phyloP scores from a whole-genome alignment of 2,888 invertebrate genomes.

The Cheilosia variabilis region DNA sequence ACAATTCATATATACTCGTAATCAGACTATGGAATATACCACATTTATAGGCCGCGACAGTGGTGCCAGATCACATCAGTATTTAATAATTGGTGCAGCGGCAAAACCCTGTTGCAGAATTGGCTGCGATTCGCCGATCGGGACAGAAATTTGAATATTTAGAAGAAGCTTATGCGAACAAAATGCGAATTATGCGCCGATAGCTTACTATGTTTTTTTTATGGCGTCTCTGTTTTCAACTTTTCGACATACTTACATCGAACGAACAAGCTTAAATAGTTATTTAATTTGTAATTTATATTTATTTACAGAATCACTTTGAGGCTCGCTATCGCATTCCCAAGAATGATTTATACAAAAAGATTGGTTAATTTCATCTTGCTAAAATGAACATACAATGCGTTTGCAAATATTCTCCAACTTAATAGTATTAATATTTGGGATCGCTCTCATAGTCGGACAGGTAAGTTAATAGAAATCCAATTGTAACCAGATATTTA shows the following conservation, averaged over 20 bases:
- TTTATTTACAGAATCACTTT: constrained; percentile 11
- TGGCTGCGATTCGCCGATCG: too few relatives aligned
- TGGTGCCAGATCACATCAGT: too few relatives aligned
- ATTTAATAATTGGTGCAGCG: too few relatives aligned
- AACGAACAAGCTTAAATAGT: neutral
- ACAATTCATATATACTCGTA: too few relatives aligned
- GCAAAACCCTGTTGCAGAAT: too few relatives aligned
- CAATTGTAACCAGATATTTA: neutral
- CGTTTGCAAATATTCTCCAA: constrained; percentile 31
- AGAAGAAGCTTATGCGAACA: too few relatives aligned
- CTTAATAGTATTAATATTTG: constrained; percentile 35
- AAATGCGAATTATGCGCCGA: too few relatives aligned
- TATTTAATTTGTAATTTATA: neutral
- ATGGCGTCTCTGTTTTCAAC: neutral
- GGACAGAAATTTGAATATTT: too few relatives aligned
- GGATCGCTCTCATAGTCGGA: constrained; percentile 30
- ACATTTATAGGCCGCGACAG: too few relatives aligned
- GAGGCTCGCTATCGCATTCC: neutral
- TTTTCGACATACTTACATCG: neutral
- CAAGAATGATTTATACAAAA: constrained; percentile 35
- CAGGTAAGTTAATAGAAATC: constrained; percentile 29
- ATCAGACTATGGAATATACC: too few relatives aligned
- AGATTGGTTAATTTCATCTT: neutral
- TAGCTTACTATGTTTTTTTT: too few relatives aligned
- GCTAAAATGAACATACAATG: constrained; percentile 56